phyloP scores from a whole-genome alignment of 2,888 invertebrate genomes.

The Cyclophora albipunctata region DNA sequence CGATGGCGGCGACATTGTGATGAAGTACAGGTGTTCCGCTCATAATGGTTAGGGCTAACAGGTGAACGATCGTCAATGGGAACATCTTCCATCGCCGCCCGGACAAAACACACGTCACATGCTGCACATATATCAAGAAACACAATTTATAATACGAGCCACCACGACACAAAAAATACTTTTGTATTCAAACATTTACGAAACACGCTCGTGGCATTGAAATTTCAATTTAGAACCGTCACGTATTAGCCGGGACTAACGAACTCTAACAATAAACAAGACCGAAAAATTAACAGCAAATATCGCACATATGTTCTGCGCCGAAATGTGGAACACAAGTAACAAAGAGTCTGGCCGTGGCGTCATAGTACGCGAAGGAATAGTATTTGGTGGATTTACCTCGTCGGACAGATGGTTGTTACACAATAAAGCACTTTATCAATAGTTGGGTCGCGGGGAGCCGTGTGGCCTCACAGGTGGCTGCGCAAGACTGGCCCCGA shows the following conservation, averaged over 20 bases:
- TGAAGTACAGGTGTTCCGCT: constrained; percentile 14
- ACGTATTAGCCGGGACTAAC: constrained; percentile 21
- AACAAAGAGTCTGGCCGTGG: constrained; percentile 11
- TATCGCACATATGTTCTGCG: constrained; percentile 13
- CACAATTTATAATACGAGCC: constrained; percentile 8
- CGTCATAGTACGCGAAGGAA: no score
- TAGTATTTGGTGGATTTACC: constrained; percentile 25
- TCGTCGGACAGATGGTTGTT: constrained; percentile 36
- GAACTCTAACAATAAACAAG: constrained; percentile 23
- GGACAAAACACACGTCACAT: constrained; percentile 9
- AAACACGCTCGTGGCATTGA: constrained; percentile 16
- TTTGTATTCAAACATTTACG: constrained; percentile 8
- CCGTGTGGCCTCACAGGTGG: constrained; percentile 59
- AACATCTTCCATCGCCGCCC: background rate
- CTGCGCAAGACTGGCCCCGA: constrained; percentile 45
- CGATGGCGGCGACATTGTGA: background rate
- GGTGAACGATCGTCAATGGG: constrained; percentile 12
- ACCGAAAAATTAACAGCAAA: constrained; percentile 24
- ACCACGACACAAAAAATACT: constrained; percentile 3
- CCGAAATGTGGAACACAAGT: constrained; percentile 7
- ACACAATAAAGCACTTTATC: constrained; percentile 51
- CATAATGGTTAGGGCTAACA: constrained; percentile 9
- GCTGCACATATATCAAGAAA: constrained; percentile 8
- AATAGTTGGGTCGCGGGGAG: constrained; percentile 38
- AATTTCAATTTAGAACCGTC: constrained; percentile 16